Evolutionary conservation across 2,888 invertebrate genomes (phyloP), one percentile per base, ranked within the genome.

Genomic region (Ligdia adustata): DNA sequence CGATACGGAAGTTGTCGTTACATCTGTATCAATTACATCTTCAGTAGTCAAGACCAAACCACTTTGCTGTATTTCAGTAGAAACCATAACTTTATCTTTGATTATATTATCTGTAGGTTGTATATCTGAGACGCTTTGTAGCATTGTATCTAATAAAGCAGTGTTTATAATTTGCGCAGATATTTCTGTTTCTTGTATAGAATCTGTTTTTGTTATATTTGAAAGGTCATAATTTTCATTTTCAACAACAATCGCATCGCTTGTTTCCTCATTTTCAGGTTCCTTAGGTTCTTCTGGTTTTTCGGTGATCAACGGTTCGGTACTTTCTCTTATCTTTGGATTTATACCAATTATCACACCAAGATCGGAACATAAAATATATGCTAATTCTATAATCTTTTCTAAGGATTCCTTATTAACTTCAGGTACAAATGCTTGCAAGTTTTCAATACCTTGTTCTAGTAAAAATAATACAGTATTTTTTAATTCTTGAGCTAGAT

Each of bases 401-500:
- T 62, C 35, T 14, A 69, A 9, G 0, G n/a, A 39, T 12, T 52
- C 37, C 45, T 51, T 60, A 7, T 52, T 45, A 2, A 50, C 15
- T n/a, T 16, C 29, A 9, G 57, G 55, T 0, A n/a, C 22, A 6
- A 60, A 20, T 13, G 64, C 55, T 42, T 48, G 31, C 22, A 66
- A 40, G 28, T 56, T 53, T 2, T 69, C 62, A 13, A 64, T 16
- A 9, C 60, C 35, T 7, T 61, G 15, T 49, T 60, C 57, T 39
- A 62, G 52, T 2, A 74, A 12, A 12, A 52, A 44, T 1, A 55
- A 43, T 18, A 76, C 41, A 37, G 68, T 55, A 35, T 53, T 59
- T 33, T 66, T 48, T 1, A 79, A 39, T 18, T 68, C 39, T 28
- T 64, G 57, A 5, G 55, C 56, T 24, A 74, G 27, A 27, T 60